Base-by-base conservation (phyloP, 2,113 vertebrate genomes). In the Chloroceryle aenea region DNA sequence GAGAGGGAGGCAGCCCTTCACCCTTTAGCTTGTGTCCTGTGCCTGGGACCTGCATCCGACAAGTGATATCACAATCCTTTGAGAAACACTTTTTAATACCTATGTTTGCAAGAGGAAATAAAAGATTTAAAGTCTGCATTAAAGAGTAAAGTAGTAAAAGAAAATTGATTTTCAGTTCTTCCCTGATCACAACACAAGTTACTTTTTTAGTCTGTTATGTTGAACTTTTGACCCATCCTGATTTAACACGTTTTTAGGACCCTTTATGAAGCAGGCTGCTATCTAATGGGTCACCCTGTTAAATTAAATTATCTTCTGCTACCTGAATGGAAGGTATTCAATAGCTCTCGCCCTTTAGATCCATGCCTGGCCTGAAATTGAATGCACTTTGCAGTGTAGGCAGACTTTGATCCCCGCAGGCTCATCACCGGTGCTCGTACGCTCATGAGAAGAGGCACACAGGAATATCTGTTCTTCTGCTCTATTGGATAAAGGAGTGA, bases 201-300 rank as follows among this genome's bases (percentile, higher is more conserved):
- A 53, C 32, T 59, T 63, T 91, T 66, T 72, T 29, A 66, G 50
- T 67, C 59, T 66, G 9, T 85, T 85, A 27, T 4, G 9, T 16
- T 94, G 82, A 96, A 91, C 85, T 95, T 84, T 76, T 84, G 32
- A 94, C 67, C 64, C 52, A 30, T 93, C 53, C 47, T 45, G 34
- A 80, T 85, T 71, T 76, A 93, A 88, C 26, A 34, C 2, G 0
- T 76, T 77, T 87, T 94, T 79, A 74, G 43, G 55, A 47, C 32
- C 10, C 50, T 74, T 58, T 91, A 45, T 91, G 85, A 76, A 94
- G 73, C 38, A 90, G 55, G 50, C 89, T 83, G 71, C 77, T 95
- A 17, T 88, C 45, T 90, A 36, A 25, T 50, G 52, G 67, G 48
- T 92, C 75, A 73, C 21, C 29, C 71, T 85, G 38, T 81, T 66